Conservation (phyloP, 2,113 vertebrate genomes). For the Xiphorhynchus elegans region DNA sequence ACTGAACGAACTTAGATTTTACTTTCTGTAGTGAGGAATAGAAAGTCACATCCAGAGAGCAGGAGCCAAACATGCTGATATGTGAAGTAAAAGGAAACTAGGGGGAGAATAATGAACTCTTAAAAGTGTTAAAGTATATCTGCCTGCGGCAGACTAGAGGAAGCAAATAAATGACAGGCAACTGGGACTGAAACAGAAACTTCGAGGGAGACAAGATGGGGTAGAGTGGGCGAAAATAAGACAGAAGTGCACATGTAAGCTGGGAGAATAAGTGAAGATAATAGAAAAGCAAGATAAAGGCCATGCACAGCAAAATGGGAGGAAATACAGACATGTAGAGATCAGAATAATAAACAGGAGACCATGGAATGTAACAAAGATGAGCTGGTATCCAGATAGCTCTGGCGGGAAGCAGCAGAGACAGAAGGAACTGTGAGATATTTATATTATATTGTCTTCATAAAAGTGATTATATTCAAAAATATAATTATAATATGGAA, state of each 20-base stretch:
- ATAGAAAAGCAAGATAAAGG: neutral
- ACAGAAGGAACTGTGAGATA: neutral
- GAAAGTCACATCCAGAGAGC: neutral
- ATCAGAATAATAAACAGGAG: neutral
- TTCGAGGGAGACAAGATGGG: neutral
- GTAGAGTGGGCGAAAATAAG: accelerated
- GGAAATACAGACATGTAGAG: neutral
- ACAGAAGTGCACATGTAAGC: neutral
- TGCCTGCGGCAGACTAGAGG: neutral
- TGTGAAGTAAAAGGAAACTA: neutral
- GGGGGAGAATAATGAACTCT: neutral
- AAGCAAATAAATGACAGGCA: neutral
- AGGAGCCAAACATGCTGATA: neutral
- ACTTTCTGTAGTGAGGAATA: neutral
- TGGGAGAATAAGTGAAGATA: neutral
- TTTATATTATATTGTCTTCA: neutral
- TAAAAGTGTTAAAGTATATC: neutral
- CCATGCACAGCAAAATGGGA: neutral
- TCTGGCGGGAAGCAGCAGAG: neutral
- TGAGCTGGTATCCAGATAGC: neutral
- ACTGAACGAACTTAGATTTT: neutral
- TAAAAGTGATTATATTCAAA: neutral
- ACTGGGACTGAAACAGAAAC: neutral
- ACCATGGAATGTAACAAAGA: neutral
- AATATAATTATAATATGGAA: neutral